These are phyloP conservation scores for Euwallacea similis DNA, from an alignment of 1,140 invertebrate species.

Conservation along the genomic window DNA sequence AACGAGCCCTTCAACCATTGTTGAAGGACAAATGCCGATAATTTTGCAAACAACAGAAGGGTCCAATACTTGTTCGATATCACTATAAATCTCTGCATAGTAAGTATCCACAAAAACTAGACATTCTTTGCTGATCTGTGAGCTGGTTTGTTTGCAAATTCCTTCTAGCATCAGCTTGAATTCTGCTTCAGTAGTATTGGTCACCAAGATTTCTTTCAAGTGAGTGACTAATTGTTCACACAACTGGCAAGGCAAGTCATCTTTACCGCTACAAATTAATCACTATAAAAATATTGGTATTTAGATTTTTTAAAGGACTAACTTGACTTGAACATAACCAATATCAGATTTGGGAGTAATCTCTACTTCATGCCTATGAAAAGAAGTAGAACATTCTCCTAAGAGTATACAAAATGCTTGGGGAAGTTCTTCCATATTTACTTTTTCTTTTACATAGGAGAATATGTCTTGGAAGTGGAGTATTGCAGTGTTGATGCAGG, in stretches of 20 bases:
- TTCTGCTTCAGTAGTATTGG: slow-evolving; percentile 84
- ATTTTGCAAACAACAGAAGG: slow-evolving; percentile 68
- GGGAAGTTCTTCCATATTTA: slow-evolving; percentile 63
- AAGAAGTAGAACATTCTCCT: slow-evolving; percentile 68
- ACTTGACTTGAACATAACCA: slow-evolving; percentile 57
- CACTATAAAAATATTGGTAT: neutral
- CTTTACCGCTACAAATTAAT: slow-evolving; percentile 45
- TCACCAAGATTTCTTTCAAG: slow-evolving; percentile 74
- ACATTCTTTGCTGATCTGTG: slow-evolving; percentile 66
- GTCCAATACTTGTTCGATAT: slow-evolving; percentile 69
- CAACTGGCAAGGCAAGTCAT: slow-evolving; percentile 81
- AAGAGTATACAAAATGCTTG: slow-evolving; percentile 64
- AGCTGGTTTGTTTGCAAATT: slow-evolving; percentile 76
- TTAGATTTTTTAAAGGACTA: slow-evolving; percentile 31
- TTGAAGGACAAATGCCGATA: slow-evolving; percentile 66
- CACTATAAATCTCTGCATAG: slow-evolving; percentile 72
- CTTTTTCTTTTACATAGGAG: slow-evolving; percentile 61
- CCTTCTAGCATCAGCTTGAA: slow-evolving; percentile 77
- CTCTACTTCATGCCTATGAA: slow-evolving; percentile 68
- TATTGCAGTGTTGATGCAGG: slow-evolving; percentile 71
- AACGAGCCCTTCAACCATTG: slow-evolving; percentile 49
- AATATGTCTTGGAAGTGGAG: slow-evolving; percentile 73
- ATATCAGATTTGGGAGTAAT: slow-evolving; percentile 60
- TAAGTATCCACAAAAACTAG: slow-evolving; percentile 75
- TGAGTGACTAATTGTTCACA: slow-evolving; percentile 81